Evolutionary conservation across 2,797 vertebrate genomes (phyloP), one percentile per base, ranked within the genome.

Genomic region (Tiaroga cobitis): DNA sequence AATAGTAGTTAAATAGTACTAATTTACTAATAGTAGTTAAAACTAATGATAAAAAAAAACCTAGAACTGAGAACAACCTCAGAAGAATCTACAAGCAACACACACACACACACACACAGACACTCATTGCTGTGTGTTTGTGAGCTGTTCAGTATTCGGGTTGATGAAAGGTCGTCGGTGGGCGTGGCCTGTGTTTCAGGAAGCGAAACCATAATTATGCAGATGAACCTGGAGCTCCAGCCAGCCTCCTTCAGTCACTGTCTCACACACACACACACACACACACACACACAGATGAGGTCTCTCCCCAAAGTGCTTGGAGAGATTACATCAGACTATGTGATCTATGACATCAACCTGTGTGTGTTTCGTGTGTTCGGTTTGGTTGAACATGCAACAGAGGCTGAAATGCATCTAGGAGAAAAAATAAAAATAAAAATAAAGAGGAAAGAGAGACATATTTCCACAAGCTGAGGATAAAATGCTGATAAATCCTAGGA

Each of bases 161-260:
- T 95, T 95, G 93, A 94, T 92, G 94, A 96, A 94, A 96, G 96
- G 96, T 96, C 95, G 95, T 94, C 94, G 92, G 95, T 95, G 96
- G 95, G 94, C 94, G 94, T 49, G 93, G 91, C 91, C 94, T 88
- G 91, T 93, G 93, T 95, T 91, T 95, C 95, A 94, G 96, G 95
- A 96, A 95, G 93, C 93, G 91, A 93, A 90, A 94, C 95, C 93
- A 91, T 91, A 95, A 97, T 97, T 96, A 97, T 97, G 96, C 93
- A 96, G 96, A 97, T 97, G 82, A 68, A 81, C 29, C 39, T 86
- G 91, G 89, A 93, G 90, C 92, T 84, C 92, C 94, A 91, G 89
- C 92, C 94, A 91, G 89, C 67, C 49, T 81, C 34, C 67, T 59
- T n/a, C 16, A 51, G 90, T 94, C 94, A 86, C 90, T 92, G 95